Evolutionary conservation across 1,140 invertebrate genomes (phyloP), one percentile per base, ranked within the genome.

Genomic region (Pseudachorutes palmiensis): DNA sequence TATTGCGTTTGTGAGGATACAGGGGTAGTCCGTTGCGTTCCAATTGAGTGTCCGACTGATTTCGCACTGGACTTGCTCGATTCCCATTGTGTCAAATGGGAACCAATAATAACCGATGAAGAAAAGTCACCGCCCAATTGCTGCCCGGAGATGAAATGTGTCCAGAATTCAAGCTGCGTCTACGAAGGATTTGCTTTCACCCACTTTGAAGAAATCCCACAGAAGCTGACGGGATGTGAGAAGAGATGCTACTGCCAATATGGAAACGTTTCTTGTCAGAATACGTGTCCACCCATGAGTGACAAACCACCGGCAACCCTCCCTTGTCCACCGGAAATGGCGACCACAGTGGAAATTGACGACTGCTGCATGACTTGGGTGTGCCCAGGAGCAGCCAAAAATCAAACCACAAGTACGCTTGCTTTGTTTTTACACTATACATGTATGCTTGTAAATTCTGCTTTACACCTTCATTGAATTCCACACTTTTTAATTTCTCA

Each of bases 211-310:
- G 83, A 84, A 62, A 85, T 89, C 33, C 87, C 87, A 1, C 75
- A 78, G 76, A 81, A 88, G 78, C 73, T 88, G 24, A 84, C 83
- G 59, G 89, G 90, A 58, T 95, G 92, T 76, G 88, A 92, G 62
- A 84, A 89, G 67, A 81, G 86, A 73, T 95, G 92, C 78, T 90
- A 85, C 76, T 94, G 92, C 74, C 88, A 92, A 75, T 86, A 87
- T 76, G 91, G 91, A 29, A 88, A 89, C 69, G 81, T 94, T 2
- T 88, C 90, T 57, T 95, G 92, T 75, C 85, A 88, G 67, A 83
- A 85, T 2, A 82, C 84, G 22, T 95, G 92, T 80, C 83, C 86
- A 1, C 85, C 86, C 0, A 82, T 94, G 0, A 78, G 87, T 5
- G 83, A 87, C 0, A 70, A 83, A 32, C 91, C 91, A 1, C 91